Percentiles rank a stretch among this genome's conserved stretches.
Conservation (phyloP, 1,140 invertebrate species). For the Drosophila carrolli region DNA sequence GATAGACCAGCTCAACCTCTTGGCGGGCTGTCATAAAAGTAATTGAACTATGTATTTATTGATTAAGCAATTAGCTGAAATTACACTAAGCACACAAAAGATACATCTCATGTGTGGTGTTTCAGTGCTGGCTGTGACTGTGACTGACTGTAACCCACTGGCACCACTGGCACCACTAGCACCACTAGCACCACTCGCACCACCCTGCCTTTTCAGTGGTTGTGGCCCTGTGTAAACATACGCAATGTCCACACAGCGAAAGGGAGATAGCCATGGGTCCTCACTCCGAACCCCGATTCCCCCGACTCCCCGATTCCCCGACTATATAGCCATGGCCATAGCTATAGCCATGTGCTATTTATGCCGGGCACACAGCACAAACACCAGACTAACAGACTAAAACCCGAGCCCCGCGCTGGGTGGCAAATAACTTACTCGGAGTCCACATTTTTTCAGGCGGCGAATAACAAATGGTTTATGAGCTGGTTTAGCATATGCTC, state of each 20-base stretch:
- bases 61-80: slow-evolving; percentile 76
- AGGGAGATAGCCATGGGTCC: slow-evolving; percentile 4
- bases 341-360: slow-evolving; percentile 56
- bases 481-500: slow-evolving; percentile 32
- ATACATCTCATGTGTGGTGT: slow-evolving; percentile 31
- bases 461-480: slow-evolving; percentile 37
- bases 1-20: not conserved
- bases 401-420: slow-evolving; percentile 4
- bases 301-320: not conserved
- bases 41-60: slow-evolving; percentile 69
- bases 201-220: slow-evolving; percentile 27
- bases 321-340: slow-evolving; percentile 24
- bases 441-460: slow-evolving; percentile 14
- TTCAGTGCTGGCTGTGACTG: slow-evolving; percentile 2
- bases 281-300: not conserved
- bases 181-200: not conserved
- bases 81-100: slow-evolving; percentile 60
- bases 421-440: slow-evolving; percentile 40
- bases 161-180: not conserved
- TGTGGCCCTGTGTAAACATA: slow-evolving; percentile 47
- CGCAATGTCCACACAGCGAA: slow-evolving; percentile 47
- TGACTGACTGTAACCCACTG: not conserved
- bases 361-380: slow-evolving; percentile 53
- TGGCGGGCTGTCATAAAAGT: slow-evolving; percentile 26
- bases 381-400: slow-evolving; percentile 27